phyloP scores from a whole-genome alignment of 2,888 invertebrate species.

The Acronicta psi region DNA sequence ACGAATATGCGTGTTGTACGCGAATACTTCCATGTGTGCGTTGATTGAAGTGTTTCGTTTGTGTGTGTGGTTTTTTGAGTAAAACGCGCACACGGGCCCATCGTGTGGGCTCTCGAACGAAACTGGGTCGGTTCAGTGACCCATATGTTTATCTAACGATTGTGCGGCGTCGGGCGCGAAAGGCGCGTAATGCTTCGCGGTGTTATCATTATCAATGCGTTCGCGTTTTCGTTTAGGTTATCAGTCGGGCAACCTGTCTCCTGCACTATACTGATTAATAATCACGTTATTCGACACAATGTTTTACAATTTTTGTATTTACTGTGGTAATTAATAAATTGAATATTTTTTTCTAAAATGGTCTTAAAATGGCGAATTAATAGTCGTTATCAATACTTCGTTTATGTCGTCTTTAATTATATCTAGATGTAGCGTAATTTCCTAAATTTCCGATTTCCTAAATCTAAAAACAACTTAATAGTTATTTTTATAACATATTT shows the following conservation, averaged over 20 bases:
- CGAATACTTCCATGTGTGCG: conserved; percentile 57
- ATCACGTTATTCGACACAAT: conserved; percentile 24
- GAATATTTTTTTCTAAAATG: too few relatives aligned
- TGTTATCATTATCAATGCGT: conserved; percentile 79
- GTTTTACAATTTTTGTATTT: too few relatives aligned
- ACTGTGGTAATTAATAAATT: too few relatives aligned
- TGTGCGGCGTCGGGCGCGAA: conserved; percentile 76
- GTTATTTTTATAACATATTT: too few relatives aligned
- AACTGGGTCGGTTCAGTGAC: conserved; percentile 89
- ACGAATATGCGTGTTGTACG: conserved; percentile 48
- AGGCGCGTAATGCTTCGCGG: conserved; percentile 67
- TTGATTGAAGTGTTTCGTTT: conserved; percentile 67
- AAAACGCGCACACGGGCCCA: conserved; percentile 74
- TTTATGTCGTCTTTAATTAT: too few relatives aligned
- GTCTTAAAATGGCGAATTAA: too few relatives aligned
- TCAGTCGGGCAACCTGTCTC: conserved; percentile 84
- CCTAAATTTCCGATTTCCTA: conserved; percentile 10
- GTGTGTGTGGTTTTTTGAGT: conserved; percentile 75
- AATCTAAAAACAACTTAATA: not conserved
- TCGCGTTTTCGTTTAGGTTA: conserved; percentile 85
- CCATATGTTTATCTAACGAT: conserved; percentile 88
- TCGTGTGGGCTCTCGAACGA: conserved; percentile 70
- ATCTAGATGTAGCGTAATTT: too few relatives aligned
- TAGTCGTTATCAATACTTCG: too few relatives aligned
- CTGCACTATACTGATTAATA: conserved; percentile 64